These are phyloP conservation scores for Peromyscus maniculatus DNA, from an alignment of 2,113 vertebrate genomes.

Conservation along the genomic window DNA sequence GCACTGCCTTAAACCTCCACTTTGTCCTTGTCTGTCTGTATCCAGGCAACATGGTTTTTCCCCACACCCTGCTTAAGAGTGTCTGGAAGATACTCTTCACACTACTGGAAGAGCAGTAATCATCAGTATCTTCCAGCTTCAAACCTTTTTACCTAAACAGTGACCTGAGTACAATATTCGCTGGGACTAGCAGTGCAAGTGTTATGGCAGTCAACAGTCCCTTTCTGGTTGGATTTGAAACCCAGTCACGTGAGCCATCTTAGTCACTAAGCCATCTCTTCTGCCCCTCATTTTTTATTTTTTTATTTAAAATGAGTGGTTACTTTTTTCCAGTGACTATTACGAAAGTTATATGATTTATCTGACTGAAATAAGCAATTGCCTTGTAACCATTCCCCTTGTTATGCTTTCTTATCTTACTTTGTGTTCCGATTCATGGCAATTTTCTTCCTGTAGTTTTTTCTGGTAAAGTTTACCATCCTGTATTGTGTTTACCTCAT, in stretches of 20 bases:
- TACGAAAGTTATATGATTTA: background rate
- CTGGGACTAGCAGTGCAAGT: no score
- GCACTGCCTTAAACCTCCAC: background rate
- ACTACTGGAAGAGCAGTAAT: no score
- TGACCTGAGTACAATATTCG: no score
- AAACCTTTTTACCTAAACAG: no score
- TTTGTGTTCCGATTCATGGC: background rate
- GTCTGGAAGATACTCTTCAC: no score
- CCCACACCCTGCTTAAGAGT: background rate
- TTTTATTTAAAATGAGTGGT: background rate
- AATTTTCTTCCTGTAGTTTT: background rate
- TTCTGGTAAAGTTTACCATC: background rate
- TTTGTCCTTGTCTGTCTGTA: background rate
- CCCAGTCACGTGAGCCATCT: no score
- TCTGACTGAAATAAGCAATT: background rate
- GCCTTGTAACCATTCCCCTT: background rate
- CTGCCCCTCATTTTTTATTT: background rate
- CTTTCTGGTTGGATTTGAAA: no score
- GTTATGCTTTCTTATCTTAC: background rate
- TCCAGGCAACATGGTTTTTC: background rate
- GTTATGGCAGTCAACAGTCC: no score
- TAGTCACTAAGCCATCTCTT: background rate
- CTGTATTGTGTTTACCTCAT: background rate
- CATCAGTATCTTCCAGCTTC: no score
- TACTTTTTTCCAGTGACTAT: background rate